Conservation (phyloP, 1,140 invertebrate species). For the Zelostemma sp. region DNA sequence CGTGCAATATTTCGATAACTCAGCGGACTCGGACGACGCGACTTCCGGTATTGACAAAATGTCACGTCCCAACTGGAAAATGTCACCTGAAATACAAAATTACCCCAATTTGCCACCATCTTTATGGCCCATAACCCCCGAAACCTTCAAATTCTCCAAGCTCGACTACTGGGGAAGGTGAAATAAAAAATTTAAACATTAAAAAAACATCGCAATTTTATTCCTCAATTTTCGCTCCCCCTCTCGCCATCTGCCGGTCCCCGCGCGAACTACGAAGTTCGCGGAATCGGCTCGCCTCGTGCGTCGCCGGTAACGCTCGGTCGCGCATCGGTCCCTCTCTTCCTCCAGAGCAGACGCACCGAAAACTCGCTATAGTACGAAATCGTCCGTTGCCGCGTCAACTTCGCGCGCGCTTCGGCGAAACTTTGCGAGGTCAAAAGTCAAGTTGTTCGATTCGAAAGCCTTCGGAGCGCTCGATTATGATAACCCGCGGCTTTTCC, state of each 20-base stretch:
- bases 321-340: conserved; percentile 15
- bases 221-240: too few relatives aligned
- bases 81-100: too few relatives aligned
- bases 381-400: conserved; percentile 58
- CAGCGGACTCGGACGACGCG: too few relatives aligned
- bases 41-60: too few relatives aligned
- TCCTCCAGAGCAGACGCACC: conserved; percentile 45
- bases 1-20: too few relatives aligned
- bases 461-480: conserved; percentile 19
- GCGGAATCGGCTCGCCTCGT: conserved; percentile 17
- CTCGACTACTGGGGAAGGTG: too few relatives aligned
- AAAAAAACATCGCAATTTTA: too few relatives aligned
- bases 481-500: conserved; percentile 38
- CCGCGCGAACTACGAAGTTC: too few relatives aligned
- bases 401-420: conserved; percentile 30
- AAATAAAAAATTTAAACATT: background rate
- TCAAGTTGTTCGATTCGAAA: background rate
- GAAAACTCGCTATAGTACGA: conserved; percentile 55
- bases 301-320: conserved; percentile 45
- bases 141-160: conserved; percentile 21
- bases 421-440: conserved; percentile 27
- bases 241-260: conserved; percentile 34
- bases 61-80: too few relatives aligned
- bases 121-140: conserved; percentile 54
- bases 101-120: too few relatives aligned